Evolutionary conservation across 1,140 invertebrate species (phyloP), one percentile per base, ranked within the genome.

Genomic region (Saccostrea cuccullata): DNA sequence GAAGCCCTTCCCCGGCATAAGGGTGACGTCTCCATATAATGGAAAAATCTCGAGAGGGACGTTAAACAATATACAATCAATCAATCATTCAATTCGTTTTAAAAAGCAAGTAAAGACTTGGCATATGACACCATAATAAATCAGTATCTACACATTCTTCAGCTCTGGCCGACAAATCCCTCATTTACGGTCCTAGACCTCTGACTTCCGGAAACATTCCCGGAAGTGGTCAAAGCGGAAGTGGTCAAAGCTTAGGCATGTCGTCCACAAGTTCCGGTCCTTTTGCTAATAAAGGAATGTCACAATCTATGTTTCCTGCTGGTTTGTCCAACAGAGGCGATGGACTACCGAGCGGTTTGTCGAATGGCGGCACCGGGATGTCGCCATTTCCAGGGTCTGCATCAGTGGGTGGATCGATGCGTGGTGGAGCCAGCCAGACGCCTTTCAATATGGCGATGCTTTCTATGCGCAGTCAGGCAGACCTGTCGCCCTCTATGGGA

Each of bases 401-500:
- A 2, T 36, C 30, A 2, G 2, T 36, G 1, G 30, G 30, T 2
- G 23, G 26, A 2, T 77, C 70, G 4, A 77, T 77, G 26, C 13
- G 13, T 15, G 26, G 70, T 15, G 26, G 70, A 36, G 30, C 70
- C 12, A 40, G 15, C 26, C 23, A 30, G 26, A 15, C 70, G 11
- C 70, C 70, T 12, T 40, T 77, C 26, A 77, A 77, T 12, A 77
- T 77, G 70, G 70, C 70, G 11, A 77, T 77, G 70, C 23, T 77
- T 77, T 77, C 70, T 6, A 77, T 77, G 70, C 70, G 15, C 23
- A 77, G 70, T 77, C 70, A 77, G 26, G 70, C 23, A 36, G 26
- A 77, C 26, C 15, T 77, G 26, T 77, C 70, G 30, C 70, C 70
- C 11, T 77, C 70, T 4, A 77, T 77, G 70, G 26, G 70, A 9